Conservation (phyloP, 2,113 vertebrate genomes). For the Hypocryptadius cinnamomeus region DNA sequence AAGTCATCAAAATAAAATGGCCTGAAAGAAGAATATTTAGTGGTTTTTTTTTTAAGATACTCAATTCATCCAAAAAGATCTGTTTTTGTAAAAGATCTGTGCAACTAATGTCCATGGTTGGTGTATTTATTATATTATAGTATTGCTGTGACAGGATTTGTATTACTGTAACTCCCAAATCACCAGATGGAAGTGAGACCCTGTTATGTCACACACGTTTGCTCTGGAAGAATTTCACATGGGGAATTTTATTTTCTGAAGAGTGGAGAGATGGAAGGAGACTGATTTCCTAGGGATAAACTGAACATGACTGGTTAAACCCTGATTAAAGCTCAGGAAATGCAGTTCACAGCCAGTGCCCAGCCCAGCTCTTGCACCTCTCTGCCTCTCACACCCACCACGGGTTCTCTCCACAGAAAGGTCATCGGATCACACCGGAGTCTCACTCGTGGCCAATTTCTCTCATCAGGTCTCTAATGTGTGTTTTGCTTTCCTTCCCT, state of each 20-base stretch:
- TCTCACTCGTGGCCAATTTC: not conserved
- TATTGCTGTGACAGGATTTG: not conserved
- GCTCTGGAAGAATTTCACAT: not conserved
- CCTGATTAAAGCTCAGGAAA: not conserved
- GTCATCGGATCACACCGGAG: not conserved
- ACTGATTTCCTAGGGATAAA: not conserved
- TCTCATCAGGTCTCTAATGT: conserved; percentile 20
- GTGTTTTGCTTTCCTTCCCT: conserved; percentile 21
- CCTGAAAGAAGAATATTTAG: not conserved
- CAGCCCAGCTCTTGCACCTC: not conserved
- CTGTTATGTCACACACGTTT: not conserved
- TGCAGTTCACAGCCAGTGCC: not conserved
- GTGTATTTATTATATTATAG: not conserved
- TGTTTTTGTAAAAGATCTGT: not conserved
- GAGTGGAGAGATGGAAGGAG: not conserved
- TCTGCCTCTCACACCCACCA: not conserved
- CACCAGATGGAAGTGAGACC: not conserved
- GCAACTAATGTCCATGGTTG: not conserved
- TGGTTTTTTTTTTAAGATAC: not conserved
- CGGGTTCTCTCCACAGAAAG: not conserved
- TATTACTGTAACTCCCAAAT: not conserved
- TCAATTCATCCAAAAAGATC: not conserved
- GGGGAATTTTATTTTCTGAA: not conserved
- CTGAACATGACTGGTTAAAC: not conserved
- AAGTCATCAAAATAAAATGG: not conserved